Base-by-base conservation (phyloP, 1,140 invertebrate species). In the Galleria mellonella region DNA sequence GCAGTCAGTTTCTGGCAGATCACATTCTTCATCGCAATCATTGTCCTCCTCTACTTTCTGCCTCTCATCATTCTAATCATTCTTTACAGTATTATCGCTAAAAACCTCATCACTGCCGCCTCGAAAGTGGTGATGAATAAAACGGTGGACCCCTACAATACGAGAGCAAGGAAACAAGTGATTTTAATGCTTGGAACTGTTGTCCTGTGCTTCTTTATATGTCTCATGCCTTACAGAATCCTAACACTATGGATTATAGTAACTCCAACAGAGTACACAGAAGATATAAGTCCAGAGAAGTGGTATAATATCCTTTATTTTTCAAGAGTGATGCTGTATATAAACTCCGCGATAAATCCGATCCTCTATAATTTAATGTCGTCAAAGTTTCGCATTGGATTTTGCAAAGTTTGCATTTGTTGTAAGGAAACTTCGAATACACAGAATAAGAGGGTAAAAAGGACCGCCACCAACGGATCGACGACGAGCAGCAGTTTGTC, bases 301-400 rank as follows among this genome's bases (percentile, higher is more conserved):
- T 96, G 92, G 82, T 94, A 93, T 72, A 92, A 91, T 51, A 82
- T 97, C 3, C 72, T 96, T 0, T 95, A 94, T 65, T 94, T 96
- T 65, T 92, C 91, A 44, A 89, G 94, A 51, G 91, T 95, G n/a
- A 93, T 97, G 92, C 82, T 93, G 30, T 96, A 96, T 69, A 85
- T 96, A 40, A 96, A 97, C 69, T 95, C 93, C 0, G 93, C 93
- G 5, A 85, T 95, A 31, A 95, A 96, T 84, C 94, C 94, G 0
- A 92, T 95, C 46, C 72, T 95, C 1, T 95, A 95, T 63, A 94
- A 94, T 73, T 78, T 94, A n/a, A 94, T 94, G 92, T 94, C 93
- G 13, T 94, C 92, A 9, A 96, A 95, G 76, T 96, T 96, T 70
- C 89, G 94, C 1, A 88, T 89, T 12, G 94, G 93, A 2, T 95